phyloP scores from a whole-genome alignment of 2,888 invertebrate genomes.

The Campopleginae sp. region DNA sequence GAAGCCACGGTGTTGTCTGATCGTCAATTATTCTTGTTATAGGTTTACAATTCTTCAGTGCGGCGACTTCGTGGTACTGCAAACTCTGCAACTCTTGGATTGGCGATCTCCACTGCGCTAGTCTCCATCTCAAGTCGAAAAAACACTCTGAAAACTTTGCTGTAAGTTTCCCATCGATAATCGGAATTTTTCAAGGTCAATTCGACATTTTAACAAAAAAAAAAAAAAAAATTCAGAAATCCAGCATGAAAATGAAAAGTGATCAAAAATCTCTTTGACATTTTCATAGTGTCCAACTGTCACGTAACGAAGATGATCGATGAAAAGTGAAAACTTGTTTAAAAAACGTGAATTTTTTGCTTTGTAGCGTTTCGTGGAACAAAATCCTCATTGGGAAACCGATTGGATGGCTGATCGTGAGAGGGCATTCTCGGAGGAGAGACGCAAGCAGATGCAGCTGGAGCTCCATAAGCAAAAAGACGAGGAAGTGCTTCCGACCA shows the following conservation, averaged over 20 bases:
- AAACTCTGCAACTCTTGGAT: slow-evolving; percentile 95
- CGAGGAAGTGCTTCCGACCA: slow-evolving; percentile 85
- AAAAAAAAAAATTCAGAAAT: background rate
- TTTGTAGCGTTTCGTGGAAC: slow-evolving; percentile 91
- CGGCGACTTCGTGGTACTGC: slow-evolving; percentile 95
- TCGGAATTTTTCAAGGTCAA: background rate
- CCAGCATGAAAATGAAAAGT: background rate
- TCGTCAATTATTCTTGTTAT: slow-evolving; percentile 77
- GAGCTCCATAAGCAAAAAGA: slow-evolving; percentile 86
- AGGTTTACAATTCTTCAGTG: slow-evolving; percentile 95
- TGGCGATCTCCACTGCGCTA: slow-evolving; percentile 95
- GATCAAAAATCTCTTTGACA: background rate
- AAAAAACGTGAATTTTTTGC: background rate
- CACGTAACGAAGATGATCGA: background rate
- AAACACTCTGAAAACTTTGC: slow-evolving; percentile 92
- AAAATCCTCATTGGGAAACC: slow-evolving; percentile 94
- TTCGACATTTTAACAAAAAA: background rate
- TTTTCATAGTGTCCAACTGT: no score
- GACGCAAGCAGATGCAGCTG: slow-evolving; percentile 82
- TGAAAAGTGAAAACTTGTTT: background rate
- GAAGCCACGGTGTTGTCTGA: slow-evolving; percentile 75
- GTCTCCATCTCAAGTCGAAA: slow-evolving; percentile 92
- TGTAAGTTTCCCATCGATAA: slow-evolving; percentile 85
- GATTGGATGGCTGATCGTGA: slow-evolving; percentile 94
- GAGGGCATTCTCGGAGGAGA: slow-evolving; percentile 86